Base-by-base conservation (phyloP, 2,888 invertebrate genomes). In the Gerris lacustris region DNA sequence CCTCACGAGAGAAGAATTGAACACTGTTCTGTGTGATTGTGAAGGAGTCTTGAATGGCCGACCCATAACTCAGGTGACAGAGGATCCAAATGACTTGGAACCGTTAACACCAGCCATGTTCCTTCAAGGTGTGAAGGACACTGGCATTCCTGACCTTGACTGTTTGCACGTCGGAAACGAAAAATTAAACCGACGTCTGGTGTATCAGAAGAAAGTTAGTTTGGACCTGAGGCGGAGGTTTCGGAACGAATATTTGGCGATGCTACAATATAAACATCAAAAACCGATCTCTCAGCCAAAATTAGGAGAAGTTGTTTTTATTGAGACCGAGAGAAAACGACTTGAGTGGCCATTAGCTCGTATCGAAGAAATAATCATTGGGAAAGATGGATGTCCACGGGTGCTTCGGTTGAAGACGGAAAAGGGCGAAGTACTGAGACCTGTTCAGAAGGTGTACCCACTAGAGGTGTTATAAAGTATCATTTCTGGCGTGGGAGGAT, bases 51-150 rank as follows among this genome's bases (percentile, higher is more conserved):
- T 73, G 15, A 73, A 73, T 64, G 44, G 69, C 31, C 44, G 73
- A 15, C 72, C 73, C 5, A 62, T 73, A n/a, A 73, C 73, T 11
- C 73, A 73, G 44, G 11, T 63, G 47, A 43, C 63, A 45, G 69
- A 69, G 17, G 44, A 9, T 15, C 55, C 9, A 11, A 9, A 55
- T 1, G 55, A 55, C 15, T 15, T 55, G 2, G 55, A 55, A 5
- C 55, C 55, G 2, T 5, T 55, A 15, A 55, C 55, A 15, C 55
- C 55, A 9, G 15, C 9, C 15, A 55, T 11, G 15, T 55, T 55
- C 15, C 15, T 55, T 9, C 9, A 11, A 15, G 55, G 55, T 11
- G 55, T 55, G 55, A 55, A 55, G 15, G 55, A 55, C 11, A 55
- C 9, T 15, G 55, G 55, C 11, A 15, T 55, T 11, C 55, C 15